Percentiles rank a stretch among this genome's conserved stretches.
These are phyloP conservation scores for Drosophila erecta DNA, from an alignment of 1,140 invertebrate species.

Conservation along the genomic window DNA sequence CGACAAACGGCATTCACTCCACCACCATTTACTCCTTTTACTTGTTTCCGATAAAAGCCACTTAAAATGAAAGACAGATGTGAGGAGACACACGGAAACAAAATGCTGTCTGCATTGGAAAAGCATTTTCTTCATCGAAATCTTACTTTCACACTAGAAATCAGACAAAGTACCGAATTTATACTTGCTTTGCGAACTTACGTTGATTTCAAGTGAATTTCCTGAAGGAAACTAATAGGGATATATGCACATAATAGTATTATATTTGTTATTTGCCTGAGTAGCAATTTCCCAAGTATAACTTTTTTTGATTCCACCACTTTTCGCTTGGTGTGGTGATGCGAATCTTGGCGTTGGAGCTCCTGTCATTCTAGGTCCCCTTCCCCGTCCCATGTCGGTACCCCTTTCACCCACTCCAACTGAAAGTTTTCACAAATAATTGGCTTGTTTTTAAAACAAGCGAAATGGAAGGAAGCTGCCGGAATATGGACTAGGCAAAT, in stretches of 20 bases:
- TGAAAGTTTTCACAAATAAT: conserved; percentile 66
- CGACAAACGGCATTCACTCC: conserved; percentile 42
- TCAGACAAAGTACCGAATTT: not conserved
- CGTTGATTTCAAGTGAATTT: too few relatives aligned
- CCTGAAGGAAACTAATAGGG: too few relatives aligned
- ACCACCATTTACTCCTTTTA: conserved; percentile 10
- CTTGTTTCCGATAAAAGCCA: conserved; percentile 53
- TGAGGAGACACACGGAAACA: conserved; percentile 1
- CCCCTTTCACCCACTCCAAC: not conserved
- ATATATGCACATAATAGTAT: too few relatives aligned
- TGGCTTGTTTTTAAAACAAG: conserved; percentile 69
- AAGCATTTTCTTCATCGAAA: not conserved
- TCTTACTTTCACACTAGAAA: not conserved
- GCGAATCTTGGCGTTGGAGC: not conserved
- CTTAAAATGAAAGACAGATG: conserved; percentile 49
- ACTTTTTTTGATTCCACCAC: conserved; percentile 9
- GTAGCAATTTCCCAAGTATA: not conserved
- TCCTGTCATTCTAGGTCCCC: conserved; percentile 20
- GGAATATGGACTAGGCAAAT: conserved; percentile 13
- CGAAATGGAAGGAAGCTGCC: conserved; percentile 34
- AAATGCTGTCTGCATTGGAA: conserved; percentile 7
- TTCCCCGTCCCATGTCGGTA: conserved; percentile 6
- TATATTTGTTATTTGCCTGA: not conserved
- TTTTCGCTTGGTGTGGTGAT: conserved; percentile 23
- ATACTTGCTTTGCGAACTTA: too few relatives aligned